Percentiles rank a stretch among this genome's conserved stretches.
Conservation (phyloP, 2,888 invertebrate species). For the Cryptus viduatorius region DNA sequence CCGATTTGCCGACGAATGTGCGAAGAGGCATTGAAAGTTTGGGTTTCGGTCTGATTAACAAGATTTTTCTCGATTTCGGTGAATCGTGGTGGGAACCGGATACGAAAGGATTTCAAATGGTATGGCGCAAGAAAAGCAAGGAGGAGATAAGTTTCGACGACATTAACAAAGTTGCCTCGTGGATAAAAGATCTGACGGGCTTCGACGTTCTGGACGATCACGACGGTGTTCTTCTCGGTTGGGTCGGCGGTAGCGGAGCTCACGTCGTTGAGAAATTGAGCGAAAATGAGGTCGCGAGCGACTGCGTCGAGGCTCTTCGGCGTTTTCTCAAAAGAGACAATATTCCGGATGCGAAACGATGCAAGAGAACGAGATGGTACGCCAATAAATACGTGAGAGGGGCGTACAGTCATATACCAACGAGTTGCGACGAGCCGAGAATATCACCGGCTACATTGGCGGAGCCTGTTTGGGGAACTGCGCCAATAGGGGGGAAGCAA, state of each 20-base stretch:
- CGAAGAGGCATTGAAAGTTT: conserved; percentile 86
- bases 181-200: conserved; percentile 88
- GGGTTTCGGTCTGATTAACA: conserved; percentile 89
- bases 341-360: conserved; percentile 85
- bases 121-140: conserved; percentile 84
- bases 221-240: conserved; percentile 87
- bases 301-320: conserved; percentile 86
- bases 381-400: conserved; percentile 87
- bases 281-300: conserved; percentile 85
- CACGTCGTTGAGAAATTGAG: conserved; percentile 86
- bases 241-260: conserved; percentile 89
- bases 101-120: conserved; percentile 87
- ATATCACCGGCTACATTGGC: conserved; percentile 83
- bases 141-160: conserved; percentile 44
- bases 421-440: conserved; percentile 85
- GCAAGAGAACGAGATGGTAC: conserved; percentile 86
- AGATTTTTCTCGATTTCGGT: conserved; percentile 89
- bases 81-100: conserved; percentile 87
- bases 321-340: conserved; percentile 85
- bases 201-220: conserved; percentile 87
- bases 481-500: conserved; percentile 58
- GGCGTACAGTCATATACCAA: conserved; percentile 87
- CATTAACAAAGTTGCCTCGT: conserved; percentile 80
- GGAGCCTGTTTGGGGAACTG: conserved; percentile 84
- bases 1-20: conserved; percentile 86